These are phyloP conservation scores for Zeuzera pyrina DNA, from an alignment of 2,888 invertebrate species.

Conservation along the genomic window DNA sequence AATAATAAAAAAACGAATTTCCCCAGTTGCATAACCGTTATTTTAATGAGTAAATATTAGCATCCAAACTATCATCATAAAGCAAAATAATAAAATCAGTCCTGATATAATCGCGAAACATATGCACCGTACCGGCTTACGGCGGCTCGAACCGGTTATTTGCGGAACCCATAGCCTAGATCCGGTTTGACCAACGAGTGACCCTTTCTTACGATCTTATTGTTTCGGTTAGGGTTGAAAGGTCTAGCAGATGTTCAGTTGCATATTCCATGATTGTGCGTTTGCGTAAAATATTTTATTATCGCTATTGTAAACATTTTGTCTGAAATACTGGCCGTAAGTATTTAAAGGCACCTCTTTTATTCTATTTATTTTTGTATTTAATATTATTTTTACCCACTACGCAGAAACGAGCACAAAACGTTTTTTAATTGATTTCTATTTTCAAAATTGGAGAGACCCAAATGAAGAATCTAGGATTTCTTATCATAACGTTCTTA, in stretches of 20 bases:
- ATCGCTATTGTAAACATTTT: not conserved
- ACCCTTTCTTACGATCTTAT: constrained; percentile 52
- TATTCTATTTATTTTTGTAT: no score
- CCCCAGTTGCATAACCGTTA: no score
- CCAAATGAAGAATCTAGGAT: no score
- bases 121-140: not conserved
- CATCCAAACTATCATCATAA: no score
- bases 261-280: constrained; percentile 13
- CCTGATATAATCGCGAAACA: no score
- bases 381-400: no score
- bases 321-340: not conserved
- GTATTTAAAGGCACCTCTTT: not conserved
- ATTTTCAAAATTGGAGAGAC: no score
- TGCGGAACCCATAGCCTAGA: constrained; percentile 34
- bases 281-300: not conserved
- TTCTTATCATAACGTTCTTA: no score
- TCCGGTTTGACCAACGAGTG: constrained; percentile 54
- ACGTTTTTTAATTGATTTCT: no score
- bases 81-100: no score
- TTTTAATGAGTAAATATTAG: no score
- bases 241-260: constrained; percentile 46
- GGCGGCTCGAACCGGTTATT: constrained; percentile 20
- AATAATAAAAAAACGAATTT: not conserved
- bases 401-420: no score
- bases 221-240: constrained; percentile 34